Evolutionary conservation across 2,797 vertebrate species (phyloP).

Genomic region (Acridotheres tristis): DNA sequence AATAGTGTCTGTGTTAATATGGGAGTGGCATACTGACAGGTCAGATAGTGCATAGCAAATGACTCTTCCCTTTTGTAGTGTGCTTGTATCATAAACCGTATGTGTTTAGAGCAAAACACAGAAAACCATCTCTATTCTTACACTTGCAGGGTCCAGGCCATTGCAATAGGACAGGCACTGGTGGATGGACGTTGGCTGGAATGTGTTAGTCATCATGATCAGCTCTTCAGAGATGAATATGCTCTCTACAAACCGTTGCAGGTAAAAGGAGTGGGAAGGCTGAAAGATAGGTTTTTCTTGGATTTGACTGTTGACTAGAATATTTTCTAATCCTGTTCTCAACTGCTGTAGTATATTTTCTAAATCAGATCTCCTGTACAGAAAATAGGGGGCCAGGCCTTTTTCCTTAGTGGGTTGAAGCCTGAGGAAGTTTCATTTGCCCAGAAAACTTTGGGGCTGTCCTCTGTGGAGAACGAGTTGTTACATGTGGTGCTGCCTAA

Average conservation of each 20-base stretch:
- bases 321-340: not conserved
- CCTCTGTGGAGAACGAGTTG: not conserved
- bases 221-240: slow-evolving; percentile 97
- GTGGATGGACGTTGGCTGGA: slow-evolving; percentile 97
- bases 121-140: not conserved
- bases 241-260: slow-evolving; percentile 95
- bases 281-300: not conserved
- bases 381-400: not conserved
- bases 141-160: slow-evolving; percentile 88
- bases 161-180: slow-evolving; percentile 95
- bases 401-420: not conserved
- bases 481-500: not conserved
- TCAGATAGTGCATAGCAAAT: not conserved
- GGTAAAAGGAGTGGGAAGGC: slow-evolving; percentile 74
- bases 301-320: not conserved
- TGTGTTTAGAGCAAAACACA: not conserved
- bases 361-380: not conserved
- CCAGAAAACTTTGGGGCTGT: not conserved
- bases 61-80: not conserved
- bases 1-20: not conserved
- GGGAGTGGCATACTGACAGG: not conserved
- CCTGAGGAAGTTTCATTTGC: not conserved
- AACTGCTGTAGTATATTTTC: not conserved
- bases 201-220: slow-evolving; percentile 95
- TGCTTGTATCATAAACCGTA: not conserved